Conservation (phyloP, 2,888 invertebrate species). For the Epirrita christyi region DNA sequence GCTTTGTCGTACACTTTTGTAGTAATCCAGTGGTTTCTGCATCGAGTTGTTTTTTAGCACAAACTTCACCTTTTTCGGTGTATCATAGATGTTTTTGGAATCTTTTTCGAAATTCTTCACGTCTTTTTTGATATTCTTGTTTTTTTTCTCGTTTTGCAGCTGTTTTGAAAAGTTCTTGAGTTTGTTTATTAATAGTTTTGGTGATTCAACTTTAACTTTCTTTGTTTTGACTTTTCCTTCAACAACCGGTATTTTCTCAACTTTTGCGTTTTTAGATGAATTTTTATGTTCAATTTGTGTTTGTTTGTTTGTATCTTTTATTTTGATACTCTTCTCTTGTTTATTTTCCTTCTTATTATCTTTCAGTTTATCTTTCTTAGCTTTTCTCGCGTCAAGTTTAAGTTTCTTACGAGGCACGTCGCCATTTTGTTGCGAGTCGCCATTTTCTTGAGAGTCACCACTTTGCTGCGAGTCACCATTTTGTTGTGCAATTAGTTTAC, state of each 20-base stretch:
- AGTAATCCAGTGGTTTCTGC: slow-evolving; percentile 90
- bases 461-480: slow-evolving; percentile 31
- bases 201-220: slow-evolving; percentile 18
- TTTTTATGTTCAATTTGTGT: slow-evolving; percentile 1
- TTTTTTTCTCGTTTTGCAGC: slow-evolving; percentile 34
- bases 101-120: slow-evolving; percentile 7
- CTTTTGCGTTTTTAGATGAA: slow-evolving; percentile 1
- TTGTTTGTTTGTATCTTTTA: slow-evolving; percentile 20
- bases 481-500: slow-evolving; percentile 31
- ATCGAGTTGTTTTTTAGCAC: slow-evolving; percentile 88
- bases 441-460: slow-evolving; percentile 18
- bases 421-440: slow-evolving; percentile 30
- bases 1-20: slow-evolving; percentile 87
- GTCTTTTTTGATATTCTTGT: slow-evolving; percentile 29
- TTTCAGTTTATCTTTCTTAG: slow-evolving; percentile 14
- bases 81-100: slow-evolving; percentile 36
- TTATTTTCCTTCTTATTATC: slow-evolving; percentile 9
- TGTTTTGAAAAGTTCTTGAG: slow-evolving; percentile 62
- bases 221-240: slow-evolving; percentile 14
- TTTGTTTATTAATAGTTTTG: slow-evolving; percentile 56
- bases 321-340: slow-evolving; percentile 20
- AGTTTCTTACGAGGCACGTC: slow-evolving; percentile 34
- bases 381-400: slow-evolving; percentile 27
- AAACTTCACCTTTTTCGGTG: slow-evolving; percentile 89
- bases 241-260: slow-evolving; percentile 1